phyloP scores from a whole-genome alignment of 2,888 invertebrate species.

The Tipula unca region DNA sequence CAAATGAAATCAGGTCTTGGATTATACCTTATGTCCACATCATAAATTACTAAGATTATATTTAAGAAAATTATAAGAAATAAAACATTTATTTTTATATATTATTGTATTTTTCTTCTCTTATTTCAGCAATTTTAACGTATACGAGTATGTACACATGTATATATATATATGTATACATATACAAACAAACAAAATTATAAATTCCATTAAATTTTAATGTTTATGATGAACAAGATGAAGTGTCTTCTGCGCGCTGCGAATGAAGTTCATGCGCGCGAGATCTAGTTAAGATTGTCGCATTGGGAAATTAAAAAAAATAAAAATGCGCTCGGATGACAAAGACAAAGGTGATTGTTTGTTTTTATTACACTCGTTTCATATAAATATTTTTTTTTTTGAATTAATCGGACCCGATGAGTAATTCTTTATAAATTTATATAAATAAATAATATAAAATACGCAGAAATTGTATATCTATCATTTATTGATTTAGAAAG shows the following conservation, averaged over 20 bases:
- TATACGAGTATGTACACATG: too few species aligned
- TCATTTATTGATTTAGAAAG: conserved; percentile 14
- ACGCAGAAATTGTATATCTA: background rate
- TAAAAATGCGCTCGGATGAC: background rate
- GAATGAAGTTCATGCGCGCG: background rate
- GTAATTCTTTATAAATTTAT: background rate
- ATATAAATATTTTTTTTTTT: background rate
- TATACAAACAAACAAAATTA: background rate
- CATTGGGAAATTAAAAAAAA: background rate
- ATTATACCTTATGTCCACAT: background rate
- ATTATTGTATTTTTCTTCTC: background rate
- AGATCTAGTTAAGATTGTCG: background rate
- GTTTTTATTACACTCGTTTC: background rate
- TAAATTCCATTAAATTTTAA: background rate
- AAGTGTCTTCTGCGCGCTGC: background rate
- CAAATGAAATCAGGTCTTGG: background rate
- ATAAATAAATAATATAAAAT: background rate
- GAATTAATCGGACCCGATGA: background rate
- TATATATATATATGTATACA: too few species aligned
- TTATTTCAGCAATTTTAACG: background rate
- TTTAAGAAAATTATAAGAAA: conserved; percentile 8
- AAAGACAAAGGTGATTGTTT: background rate
- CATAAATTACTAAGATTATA: background rate
- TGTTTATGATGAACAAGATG: conserved; percentile 2
- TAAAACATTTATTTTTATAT: conserved; percentile 9